Evolutionary conservation across 2,888 invertebrate genomes (phyloP), one percentile per base, ranked within the genome.

Genomic region (Epiblema foenella): DNA sequence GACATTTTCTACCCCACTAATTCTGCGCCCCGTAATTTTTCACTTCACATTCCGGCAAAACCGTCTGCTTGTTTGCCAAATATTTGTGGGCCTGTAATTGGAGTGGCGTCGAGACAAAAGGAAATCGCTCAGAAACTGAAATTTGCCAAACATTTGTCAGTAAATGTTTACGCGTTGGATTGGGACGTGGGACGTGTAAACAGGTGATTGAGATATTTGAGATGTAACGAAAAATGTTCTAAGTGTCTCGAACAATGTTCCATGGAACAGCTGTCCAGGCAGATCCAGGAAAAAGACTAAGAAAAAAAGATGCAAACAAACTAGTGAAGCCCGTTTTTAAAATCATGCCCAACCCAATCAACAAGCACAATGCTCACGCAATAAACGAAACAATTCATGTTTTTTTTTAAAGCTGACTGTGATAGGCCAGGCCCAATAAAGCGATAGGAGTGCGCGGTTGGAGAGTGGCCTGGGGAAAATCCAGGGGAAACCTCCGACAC

Each of bases 41-140:
- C 66, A 67, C 66, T 67, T 29, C 69, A 46, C 39, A 71, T 62
- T 66, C 39, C 69, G 1, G n/a, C 57, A 62, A 68, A 60, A 42
- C 46, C 37, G 18, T 33, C n/a, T 67, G 67, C 54, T 71, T 62
- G 60, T 69, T 76, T 70, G 57, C 57, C 78, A 81, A 83, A 82
- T 84, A 83, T 83, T 84, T 84, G 80, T 64, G 66, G 64, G 60
- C 68, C 72, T 64, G 78, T 84, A 82, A 84, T 83, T 83, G 80
- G 76, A 79, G 80, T 76, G 75, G 64, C 65, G 71, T 18, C 60
- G 51, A 70, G 73, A 80, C 79, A 81, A 81, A 80, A 79, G 77
- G 76, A 78, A 81, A 79, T 80, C 82, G 80, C 52, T 73, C 69
- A 73, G 75, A 76, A 78, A 81, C 77, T 77, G 77, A 77, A 84